Base-by-base conservation (phyloP, 2,113 vertebrate genomes). In the Gadus chalcogrammus region DNA sequence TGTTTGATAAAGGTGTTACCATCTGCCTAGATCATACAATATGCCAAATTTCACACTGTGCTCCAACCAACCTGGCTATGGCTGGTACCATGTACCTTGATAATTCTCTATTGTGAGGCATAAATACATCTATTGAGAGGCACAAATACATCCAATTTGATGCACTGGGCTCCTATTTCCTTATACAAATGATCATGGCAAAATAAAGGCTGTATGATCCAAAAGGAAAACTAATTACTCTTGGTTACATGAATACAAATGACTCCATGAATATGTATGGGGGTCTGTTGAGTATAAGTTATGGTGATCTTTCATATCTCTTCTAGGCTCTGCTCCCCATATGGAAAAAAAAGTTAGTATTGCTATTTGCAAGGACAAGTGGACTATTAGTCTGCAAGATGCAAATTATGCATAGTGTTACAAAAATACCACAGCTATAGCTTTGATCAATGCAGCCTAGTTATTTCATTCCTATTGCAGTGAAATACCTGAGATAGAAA, bases 191-290 rank as follows among this genome's bases (percentile, higher is more conserved):
- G 42, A 48, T 48, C 42, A 27, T 17, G 31, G 55, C 35, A 55
- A 55, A 75, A 55, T 65, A 27, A 56, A 20, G 17, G 20, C 59
- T 64, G 63, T 58, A 69, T 63, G n/a, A 55, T 67, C 61, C 42
- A 72, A 71, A 79, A 68, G 58, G 68, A 42, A 65, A 71, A 56
- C 24, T 58, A 70, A 56, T 65, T 62, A 62, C 75, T 58, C 58
- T 17, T 60, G 66, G 72, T 52, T 48, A 55, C n/a, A 27, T 42
- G 55, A 16, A 71, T 73, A 66, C 58, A 61, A 81, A 81, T 72
- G 28, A 52, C 53, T 1, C 27, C 31, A 78, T 74, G 62, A 80
- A 77, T 74, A 77, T 77, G 65, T 52, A 77, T 80, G 61, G 24
- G 64, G 42, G 68, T 68, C 65, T 71, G 69, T n/a, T 75, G 63